Base-by-base conservation (phyloP, 1,140 invertebrate species). In the Gyrodactylus salaris region DNA sequence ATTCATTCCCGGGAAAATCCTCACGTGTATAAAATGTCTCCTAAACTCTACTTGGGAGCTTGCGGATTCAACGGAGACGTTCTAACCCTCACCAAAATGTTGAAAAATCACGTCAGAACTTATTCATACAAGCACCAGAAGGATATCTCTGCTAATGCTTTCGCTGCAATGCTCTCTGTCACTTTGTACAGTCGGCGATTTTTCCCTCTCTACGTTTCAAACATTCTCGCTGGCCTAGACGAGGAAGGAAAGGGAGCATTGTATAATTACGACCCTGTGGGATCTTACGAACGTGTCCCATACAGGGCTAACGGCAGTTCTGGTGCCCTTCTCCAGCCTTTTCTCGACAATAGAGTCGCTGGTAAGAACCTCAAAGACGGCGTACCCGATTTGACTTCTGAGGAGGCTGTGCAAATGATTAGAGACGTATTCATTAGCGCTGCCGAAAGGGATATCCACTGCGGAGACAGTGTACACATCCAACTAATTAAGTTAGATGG, bases 61-160 rank as follows among this genome's bases (percentile, higher is more conserved):
- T 86, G 87, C 74, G 94, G 94, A 27, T 97, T 94, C 81, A 95
- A 95, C 89, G 93, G 91, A 77, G 94, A 99, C 83, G 88, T 88
- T n/a, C 82, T 97, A 0, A 91, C 91, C 23, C 83, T 98, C 1
- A 90, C 88, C 1, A 85, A 89, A 76, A 82, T 92, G 74, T 79
- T 98, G 26, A 82, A 87, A 76, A 87, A 90, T 75, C 85, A 89
- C 75, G 86, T 95, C 84, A 86, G 94, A 85, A 90, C 92, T 85
- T 99, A 96, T 78, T 84, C 88, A 75, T 89, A 97, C 80, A 89
- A 95, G 74, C 92, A 98, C 81, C 86, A 91, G 77, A 91, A 91
- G 79, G 83, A 85, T 1, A 97, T 98, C 89, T 84, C 87, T 1
- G 92, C 92, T 0, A 84, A 86, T 75, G 91, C 94, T 19, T 85